Base-by-base conservation (phyloP, 2,113 vertebrate species). In the Phainopepla nitens region DNA sequence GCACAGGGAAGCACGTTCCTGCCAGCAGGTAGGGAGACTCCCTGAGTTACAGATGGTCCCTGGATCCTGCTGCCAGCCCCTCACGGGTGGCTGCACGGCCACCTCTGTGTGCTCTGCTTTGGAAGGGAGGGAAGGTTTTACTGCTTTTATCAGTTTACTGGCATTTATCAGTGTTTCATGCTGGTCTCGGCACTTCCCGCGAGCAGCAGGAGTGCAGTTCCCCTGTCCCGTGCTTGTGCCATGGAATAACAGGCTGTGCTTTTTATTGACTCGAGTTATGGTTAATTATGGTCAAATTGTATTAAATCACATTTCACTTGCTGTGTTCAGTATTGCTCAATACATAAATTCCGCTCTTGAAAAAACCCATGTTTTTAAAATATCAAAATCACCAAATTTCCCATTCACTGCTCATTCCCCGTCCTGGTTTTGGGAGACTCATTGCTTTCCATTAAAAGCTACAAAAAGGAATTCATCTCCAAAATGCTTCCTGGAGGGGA, bases 131-230 rank as follows among this genome's bases (percentile, higher is more conserved):
- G 78, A 28, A 23, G 16, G 15, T 58, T 75, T 96, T 60, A 57
- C 77, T 68, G 65, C 87, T n/a, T n/a, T n/a, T n/a, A n/a, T n/a
- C n/a, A n/a, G n/a, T n/a, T n/a, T n/a, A n/a, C 3, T 4, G 7
- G 58, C 36, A 6, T 84, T 93, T 94, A 33, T 79, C 83, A 9
- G 36, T 2, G 70, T 15, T 80, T 66, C 68, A 94, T 91, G 85
- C 92, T 90, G 95, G 25, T 78, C 92, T 58, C 76, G 15, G 36
- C 64, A 18, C 47, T 95, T 95, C 93, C 91, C 23, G 1, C 1
- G 11, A 94, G 93, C 90, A 92, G 94, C 66, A 17, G 94, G 87
- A 93, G 45, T 31, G 94, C 89, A 90, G 53, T 71, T 87, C 93
- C 92, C 58, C 94, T 51, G 62, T 81, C 66, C 88, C 4, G 21